Base-by-base conservation (phyloP, 2,888 invertebrate species). In the Leptinotarsa haldemani region DNA sequence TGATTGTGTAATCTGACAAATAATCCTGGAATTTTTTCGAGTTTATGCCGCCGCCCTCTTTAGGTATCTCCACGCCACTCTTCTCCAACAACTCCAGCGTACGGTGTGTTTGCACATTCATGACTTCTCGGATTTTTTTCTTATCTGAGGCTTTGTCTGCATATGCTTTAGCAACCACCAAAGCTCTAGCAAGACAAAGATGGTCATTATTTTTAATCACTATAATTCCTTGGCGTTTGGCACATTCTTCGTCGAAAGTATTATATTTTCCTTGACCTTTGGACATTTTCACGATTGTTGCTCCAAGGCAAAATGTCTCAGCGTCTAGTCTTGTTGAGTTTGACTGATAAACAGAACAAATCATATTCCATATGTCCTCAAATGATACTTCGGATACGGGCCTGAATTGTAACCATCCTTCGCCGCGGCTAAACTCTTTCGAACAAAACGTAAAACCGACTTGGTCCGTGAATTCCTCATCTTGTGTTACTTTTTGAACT, bases 31-130 rank as follows among this genome's bases (percentile, higher is more conserved):
- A 76, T 65, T 74, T 67, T 22, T 61, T n/a, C 30, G 3, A 78
- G n/a, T 68, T 74, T 15, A 78, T 65, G 48, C 74, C 78, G n/a
- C 69, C 65, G 53, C 78, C 25, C 76, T 20, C 73, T 68, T 18
- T 52, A 48, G 74, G 69, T 56, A 74, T 73, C 18, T 15, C 7
- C 12, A 77, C 64, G 2, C 25, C 25, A 25, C 25, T 16, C 25
- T 15, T 12, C 47, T 65, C 16, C 46, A 12, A 2, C 46, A 63
- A 22, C 1, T 22, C 63, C 4, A 30, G 30, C 3, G 63, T 63
- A 46, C 46, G 7, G 2, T 12, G 20, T 4, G 40, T 46, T 40
- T 65, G 46, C 1, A 48, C 4, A 15, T 5, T 18, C 47, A 46
- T 48, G 22, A 52, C 46, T 66, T 25, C n/a, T 4, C 65, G 20